A percentile compares a stretch with the other conserved stretches of the same genome.
phyloP scores from a whole-genome alignment of 2,797 vertebrate genomes.

The Urophycis tenuis region DNA sequence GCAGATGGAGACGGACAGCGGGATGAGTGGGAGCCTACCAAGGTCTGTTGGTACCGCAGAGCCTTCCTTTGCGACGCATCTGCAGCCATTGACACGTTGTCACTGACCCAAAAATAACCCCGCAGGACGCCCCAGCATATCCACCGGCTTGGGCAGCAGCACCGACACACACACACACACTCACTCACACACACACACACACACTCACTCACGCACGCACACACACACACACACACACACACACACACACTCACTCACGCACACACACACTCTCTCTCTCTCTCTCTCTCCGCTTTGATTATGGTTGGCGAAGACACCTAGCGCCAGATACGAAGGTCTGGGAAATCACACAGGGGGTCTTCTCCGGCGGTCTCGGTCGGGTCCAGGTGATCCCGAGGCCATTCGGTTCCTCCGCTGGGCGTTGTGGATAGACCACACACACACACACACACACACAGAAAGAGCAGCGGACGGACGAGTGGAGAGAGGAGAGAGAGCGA shows the following conservation, averaged over 20 bases:
- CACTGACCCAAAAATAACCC: slow-evolving; percentile 77
- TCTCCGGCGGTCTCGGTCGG: slow-evolving; percentile 9
- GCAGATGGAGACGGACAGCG: slow-evolving; percentile 19
- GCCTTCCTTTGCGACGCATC: slow-evolving; percentile 82
- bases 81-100: slow-evolving; percentile 82
- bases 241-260: slow-evolving; percentile 49
- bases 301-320: slow-evolving; percentile 28
- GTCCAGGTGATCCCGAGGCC: slow-evolving; percentile 54
- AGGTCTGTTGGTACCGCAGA: slow-evolving; percentile 83
- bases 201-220: slow-evolving; percentile 50
- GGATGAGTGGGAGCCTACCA: slow-evolving; percentile 71
- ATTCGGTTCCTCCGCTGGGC: slow-evolving; percentile 40
- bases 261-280: slow-evolving; percentile 28
- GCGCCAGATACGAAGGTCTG: background rate
- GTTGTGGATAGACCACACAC: slow-evolving; percentile 19
- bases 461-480: slow-evolving; percentile 40
- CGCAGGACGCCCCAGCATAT: slow-evolving; percentile 71
- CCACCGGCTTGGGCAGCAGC: slow-evolving; percentile 56
- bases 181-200: slow-evolving; percentile 40
- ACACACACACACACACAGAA: slow-evolving; percentile 24
- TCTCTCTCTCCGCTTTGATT: slow-evolving; percentile 30
- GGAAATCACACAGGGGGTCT: slow-evolving; percentile 14
- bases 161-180: slow-evolving; percentile 43
- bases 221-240: slow-evolving; percentile 51
- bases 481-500: slow-evolving; percentile 56